Conservation (phyloP, 2,113 vertebrate genomes). For the Nannobrachium achirus region DNA sequence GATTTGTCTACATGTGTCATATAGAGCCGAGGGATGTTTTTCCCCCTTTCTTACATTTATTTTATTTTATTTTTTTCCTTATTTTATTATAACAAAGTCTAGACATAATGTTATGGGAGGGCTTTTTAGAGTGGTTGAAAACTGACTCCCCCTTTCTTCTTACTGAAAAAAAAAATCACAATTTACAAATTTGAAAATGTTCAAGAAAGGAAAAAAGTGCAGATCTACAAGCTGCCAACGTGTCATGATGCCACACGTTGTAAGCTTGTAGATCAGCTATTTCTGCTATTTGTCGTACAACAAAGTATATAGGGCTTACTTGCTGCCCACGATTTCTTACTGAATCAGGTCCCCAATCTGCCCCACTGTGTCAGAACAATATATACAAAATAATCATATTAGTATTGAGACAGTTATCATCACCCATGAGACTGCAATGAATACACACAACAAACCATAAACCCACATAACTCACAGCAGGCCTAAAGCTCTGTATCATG, state of each 20-base stretch:
- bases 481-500: conserved; percentile 23
- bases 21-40: not conserved
- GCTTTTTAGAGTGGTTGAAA: conserved; percentile 41
- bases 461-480: conserved; percentile 6
- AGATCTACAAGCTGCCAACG: too few species aligned
- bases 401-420: not conserved
- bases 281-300: too few species aligned
- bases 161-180: too few species aligned
- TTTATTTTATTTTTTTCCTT: conserved; percentile 22
- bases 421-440: not conserved
- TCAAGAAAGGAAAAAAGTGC: too few species aligned
- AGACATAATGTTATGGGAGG: conserved; percentile 15
- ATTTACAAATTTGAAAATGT: too few species aligned
- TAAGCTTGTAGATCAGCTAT: too few species aligned
- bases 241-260: too few species aligned
- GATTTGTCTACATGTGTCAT: conserved; percentile 3
- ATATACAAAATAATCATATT: not conserved
- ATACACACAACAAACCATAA: not conserved
- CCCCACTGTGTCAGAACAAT: conserved; percentile 17
- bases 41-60: conserved; percentile 11
- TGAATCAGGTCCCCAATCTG: conserved; percentile 21
- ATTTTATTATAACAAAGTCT: conserved; percentile 46
- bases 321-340: conserved; percentile 30
- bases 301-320: too few species aligned
- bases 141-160: conserved; percentile 15